Evolutionary conservation across 2,888 invertebrate species (phyloP), one percentile per base, ranked within the genome.

Genomic region (Xylophagus ater): DNA sequence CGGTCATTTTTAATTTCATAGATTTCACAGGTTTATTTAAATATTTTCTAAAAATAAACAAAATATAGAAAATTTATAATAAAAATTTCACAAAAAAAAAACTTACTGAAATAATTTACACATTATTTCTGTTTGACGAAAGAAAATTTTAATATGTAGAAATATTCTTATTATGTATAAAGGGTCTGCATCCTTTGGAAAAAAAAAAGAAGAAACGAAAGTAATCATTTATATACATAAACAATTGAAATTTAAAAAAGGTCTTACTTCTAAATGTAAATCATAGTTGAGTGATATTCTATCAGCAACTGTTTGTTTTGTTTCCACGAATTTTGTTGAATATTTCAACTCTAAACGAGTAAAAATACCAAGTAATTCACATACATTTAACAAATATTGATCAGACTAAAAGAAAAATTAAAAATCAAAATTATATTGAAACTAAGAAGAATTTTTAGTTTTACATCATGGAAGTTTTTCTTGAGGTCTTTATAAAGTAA

Each of bases 21-120:
- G 5, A 28, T 2, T 17, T 17, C 13, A 2, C 7, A 9, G 13
- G 7, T 17, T 40, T 29, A 10, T 32, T 32, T 5, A 41, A 21
- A 41, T 41, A 41, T 28, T 41, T 41, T 26, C 41, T 41, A n/a
- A 28, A 40, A 34, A 25, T 25, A n/a, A 32, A 6, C 18, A 28
- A 19, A 6, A 28, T 26, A 12, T 25, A 13, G 26, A 25, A 25
- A 28, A 26, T 36, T 18, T 6, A 4, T 26, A n/a, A n/a, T 25
- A 35, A 18, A 35, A 26, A 8, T 14, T 25, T 5, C 18, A 26
- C 2, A 8, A 9, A 24, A 21, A 6, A 29, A 29, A 17, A 29
- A 24, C 12, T 31, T 41, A 41, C 41, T 37, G 25, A 13, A 33
- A 41, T 29, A 41, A 19, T 34, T 31, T 24, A 7, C 29, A 19